Conservation (phyloP, 2,113 vertebrate genomes). For the Notothenia rossii region DNA sequence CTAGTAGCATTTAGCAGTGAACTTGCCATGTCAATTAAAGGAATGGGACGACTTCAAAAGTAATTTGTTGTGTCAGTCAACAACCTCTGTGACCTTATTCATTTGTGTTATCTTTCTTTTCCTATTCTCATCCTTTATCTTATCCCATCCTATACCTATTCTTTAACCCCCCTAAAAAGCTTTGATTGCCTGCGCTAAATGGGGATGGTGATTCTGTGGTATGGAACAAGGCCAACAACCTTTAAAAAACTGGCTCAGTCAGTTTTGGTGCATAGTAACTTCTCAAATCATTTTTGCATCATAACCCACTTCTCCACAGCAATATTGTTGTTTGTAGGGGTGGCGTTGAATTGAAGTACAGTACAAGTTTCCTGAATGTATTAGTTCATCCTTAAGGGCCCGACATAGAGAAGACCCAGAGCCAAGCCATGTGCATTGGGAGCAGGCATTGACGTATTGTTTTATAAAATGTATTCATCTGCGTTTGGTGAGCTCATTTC, state of each 20-base stretch:
- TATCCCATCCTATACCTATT: too few species aligned
- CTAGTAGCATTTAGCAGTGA: neutral
- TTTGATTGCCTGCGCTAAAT: neutral
- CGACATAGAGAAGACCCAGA: neutral
- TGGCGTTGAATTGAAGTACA: neutral
- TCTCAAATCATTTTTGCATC: neutral
- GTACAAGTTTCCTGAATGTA: neutral
- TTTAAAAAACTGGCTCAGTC: neutral
- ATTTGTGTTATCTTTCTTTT: too few species aligned
- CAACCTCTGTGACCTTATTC: too few species aligned
- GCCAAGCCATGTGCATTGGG: too few species aligned
- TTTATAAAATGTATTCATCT: too few species aligned
- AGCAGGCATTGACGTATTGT: too few species aligned
- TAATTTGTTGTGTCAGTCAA: too few species aligned
- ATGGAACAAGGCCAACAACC: neutral
- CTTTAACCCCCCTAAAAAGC: too few species aligned
- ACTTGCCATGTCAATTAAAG: neutral
- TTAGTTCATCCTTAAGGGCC: constrained; percentile 8
- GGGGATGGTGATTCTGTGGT: neutral
- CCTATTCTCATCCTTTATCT: neutral
- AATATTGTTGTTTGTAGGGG: neutral
- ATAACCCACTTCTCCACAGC: neutral
- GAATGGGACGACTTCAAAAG: too few species aligned
- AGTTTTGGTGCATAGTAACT: neutral
- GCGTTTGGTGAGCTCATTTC: too few species aligned